A percentile compares a stretch with the other conserved stretches of the same genome.
These are phyloP conservation scores for Neomicropteryx cornuta DNA, from an alignment of 1,140 invertebrate genomes.

Conservation along the genomic window DNA sequence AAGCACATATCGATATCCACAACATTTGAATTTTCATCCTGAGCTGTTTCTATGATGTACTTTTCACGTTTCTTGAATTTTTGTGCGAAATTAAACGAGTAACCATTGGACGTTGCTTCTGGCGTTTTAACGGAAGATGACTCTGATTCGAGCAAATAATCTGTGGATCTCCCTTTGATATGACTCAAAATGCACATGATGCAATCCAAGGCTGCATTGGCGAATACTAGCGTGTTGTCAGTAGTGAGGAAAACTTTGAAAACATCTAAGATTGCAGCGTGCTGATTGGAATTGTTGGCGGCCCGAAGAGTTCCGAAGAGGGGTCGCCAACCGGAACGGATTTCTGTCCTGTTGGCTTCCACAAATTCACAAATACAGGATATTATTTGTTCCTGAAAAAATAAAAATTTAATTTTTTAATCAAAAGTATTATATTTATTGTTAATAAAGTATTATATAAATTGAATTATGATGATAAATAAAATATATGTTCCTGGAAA, in stretches of 20 bases:
- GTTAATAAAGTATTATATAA: slow-evolving; percentile 3
- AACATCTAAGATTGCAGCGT: slow-evolving; percentile 76
- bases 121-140: slow-evolving; percentile 15
- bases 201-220: slow-evolving; percentile 87
- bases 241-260: slow-evolving; percentile 87
- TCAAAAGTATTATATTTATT: slow-evolving; percentile 3
- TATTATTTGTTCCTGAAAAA: slow-evolving; percentile 70
- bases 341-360: slow-evolving; percentile 84
- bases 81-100: slow-evolving; percentile 9
- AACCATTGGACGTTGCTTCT: slow-evolving; percentile 10
- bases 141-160: slow-evolving; percentile 17
- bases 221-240: slow-evolving; percentile 85
- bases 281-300: slow-evolving; percentile 58
- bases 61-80: slow-evolving; percentile 9
- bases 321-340: slow-evolving; percentile 86
- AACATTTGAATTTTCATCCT: slow-evolving; percentile 34
- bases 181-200: slow-evolving; percentile 73
- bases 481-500: too few species aligned
- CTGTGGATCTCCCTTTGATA: slow-evolving; percentile 39
- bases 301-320: slow-evolving; percentile 82
- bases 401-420: slow-evolving; percentile 12
- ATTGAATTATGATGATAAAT: too few species aligned
- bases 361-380: slow-evolving; percentile 92
- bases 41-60: slow-evolving; percentile 2
- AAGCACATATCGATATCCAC: slow-evolving; percentile 61